Evolutionary conservation across 1,140 invertebrate species (phyloP).

Genomic region (Ladona fulva): DNA sequence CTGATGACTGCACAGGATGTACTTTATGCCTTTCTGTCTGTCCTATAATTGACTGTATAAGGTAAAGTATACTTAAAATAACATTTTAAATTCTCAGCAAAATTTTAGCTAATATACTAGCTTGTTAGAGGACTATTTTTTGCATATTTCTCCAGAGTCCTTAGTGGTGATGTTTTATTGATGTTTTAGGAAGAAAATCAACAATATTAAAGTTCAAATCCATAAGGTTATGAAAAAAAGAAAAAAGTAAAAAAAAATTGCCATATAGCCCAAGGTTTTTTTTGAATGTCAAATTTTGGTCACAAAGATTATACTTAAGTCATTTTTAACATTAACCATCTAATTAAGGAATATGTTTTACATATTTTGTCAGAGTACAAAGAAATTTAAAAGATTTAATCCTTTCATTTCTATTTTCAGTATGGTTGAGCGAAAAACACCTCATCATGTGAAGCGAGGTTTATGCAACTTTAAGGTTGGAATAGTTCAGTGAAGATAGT

Average conservation of each 20-base stretch:
- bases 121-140: background rate
- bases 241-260: background rate
- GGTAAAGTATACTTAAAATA: conserved; percentile 39
- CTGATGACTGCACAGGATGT: conserved; percentile 93
- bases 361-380: background rate
- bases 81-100: background rate
- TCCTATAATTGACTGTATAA: conserved; percentile 96
- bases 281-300: background rate
- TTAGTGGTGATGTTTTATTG: background rate
- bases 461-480: background rate
- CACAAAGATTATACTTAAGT: background rate
- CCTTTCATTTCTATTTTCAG: background rate
- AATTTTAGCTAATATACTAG: background rate
- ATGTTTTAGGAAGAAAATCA: no score
- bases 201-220: no score
- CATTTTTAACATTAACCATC: background rate
- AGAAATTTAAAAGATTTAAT: background rate
- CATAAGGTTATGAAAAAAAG: background rate
- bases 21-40: conserved; percentile 92
- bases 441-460: background rate
- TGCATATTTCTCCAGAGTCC: background rate
- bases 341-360: background rate
- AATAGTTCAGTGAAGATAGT: background rate
- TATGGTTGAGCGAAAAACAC: background rate
- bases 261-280: background rate